A percentile compares a stretch with the other conserved stretches of the same genome.
phyloP scores from a whole-genome alignment of 2,888 invertebrate genomes.

The Nematopogon swammerdamellus region DNA sequence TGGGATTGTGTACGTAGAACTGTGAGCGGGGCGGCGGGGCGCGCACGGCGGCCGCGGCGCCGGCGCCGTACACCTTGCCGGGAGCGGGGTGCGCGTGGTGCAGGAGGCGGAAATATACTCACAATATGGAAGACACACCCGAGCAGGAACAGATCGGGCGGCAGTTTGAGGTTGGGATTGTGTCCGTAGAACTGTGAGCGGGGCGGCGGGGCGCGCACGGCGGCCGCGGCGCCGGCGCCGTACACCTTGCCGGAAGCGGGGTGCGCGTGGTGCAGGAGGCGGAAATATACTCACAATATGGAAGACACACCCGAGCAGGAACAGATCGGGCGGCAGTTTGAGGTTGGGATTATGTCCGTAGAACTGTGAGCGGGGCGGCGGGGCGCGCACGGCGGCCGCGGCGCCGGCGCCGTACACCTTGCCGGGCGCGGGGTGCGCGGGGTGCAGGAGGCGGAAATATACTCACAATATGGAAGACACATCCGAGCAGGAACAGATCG shows the following conservation, averaged over 20 bases:
- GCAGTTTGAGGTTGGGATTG: slow-evolving; percentile 86
- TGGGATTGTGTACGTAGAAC: slow-evolving; percentile 92
- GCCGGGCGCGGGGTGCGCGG: slow-evolving; percentile 27
- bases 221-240: slow-evolving; percentile 45
- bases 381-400: slow-evolving; percentile 39
- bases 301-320: slow-evolving; percentile 91
- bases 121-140: slow-evolving; percentile 92
- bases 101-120: too few relatives aligned
- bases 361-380: slow-evolving; percentile 72
- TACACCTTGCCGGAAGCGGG: slow-evolving; percentile 34
- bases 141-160: slow-evolving; percentile 83
- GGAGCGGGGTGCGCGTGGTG: too few relatives aligned
- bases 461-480: slow-evolving; percentile 82
- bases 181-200: slow-evolving; percentile 88
- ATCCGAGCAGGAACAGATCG: slow-evolving; percentile 87
- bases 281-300: slow-evolving; percentile 66
- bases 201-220: slow-evolving; percentile 52
- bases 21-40: slow-evolving; percentile 67
- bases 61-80: slow-evolving; percentile 44
- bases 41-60: slow-evolving; percentile 28
- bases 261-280: too few relatives aligned
- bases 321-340: slow-evolving; percentile 84
- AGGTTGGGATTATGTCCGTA: slow-evolving; percentile 92
- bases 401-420: slow-evolving; percentile 47
- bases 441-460: too few relatives aligned